phyloP scores from a whole-genome alignment of 2,113 vertebrate genomes.

The Centropus unirufus region DNA sequence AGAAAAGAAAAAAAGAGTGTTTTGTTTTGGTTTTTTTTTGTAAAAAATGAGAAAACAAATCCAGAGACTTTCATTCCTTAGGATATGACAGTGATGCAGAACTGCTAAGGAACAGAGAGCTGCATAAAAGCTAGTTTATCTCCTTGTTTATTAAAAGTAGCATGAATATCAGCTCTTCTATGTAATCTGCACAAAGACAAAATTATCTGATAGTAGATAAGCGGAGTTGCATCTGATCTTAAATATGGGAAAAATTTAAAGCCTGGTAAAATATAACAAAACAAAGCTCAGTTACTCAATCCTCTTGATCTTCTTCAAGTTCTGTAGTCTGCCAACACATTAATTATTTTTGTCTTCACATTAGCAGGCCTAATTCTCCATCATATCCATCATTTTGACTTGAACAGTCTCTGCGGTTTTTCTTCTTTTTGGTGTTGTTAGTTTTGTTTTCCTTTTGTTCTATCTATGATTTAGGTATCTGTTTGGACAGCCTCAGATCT shows the following conservation, averaged over 20 bases:
- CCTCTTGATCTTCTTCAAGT: neutral
- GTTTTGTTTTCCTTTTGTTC: neutral
- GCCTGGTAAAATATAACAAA: neutral
- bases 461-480: neutral
- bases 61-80: neutral
- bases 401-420: neutral
- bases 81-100: neutral
- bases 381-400: neutral
- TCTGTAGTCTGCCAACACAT: neutral
- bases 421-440: neutral
- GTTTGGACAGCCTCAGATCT: neutral
- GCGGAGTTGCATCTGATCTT: neutral
- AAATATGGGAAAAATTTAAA: neutral
- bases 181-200: neutral
- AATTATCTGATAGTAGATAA: neutral
- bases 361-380: neutral
- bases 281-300: neutral
- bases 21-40: neutral
- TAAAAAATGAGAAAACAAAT: neutral
- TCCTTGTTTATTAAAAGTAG: neutral
- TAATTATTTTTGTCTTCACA: neutral
- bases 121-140: accelerated
- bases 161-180: neutral
- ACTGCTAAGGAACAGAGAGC: neutral
- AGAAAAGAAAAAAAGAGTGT: neutral